Conservation (phyloP, 2,888 invertebrate species). For the Carpatolechia fugitivella region DNA sequence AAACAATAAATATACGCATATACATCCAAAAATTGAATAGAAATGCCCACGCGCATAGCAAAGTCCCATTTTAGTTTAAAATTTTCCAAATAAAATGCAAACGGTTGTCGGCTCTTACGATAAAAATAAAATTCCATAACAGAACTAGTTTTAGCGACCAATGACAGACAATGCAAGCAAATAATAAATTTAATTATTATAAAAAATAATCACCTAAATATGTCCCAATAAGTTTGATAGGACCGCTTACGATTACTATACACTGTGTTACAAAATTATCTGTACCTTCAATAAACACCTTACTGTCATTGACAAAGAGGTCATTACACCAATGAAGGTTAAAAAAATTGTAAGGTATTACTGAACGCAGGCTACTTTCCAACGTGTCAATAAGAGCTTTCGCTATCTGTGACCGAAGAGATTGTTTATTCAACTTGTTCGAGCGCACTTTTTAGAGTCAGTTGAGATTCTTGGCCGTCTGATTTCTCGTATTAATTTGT, state of each 20-base stretch:
- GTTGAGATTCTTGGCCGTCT: conserved; percentile 29
- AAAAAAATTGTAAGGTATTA: conserved; percentile 27
- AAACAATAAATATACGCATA: background rate
- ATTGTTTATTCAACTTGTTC: conserved; percentile 62
- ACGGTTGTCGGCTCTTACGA: background rate
- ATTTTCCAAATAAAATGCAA: conserved; percentile 12
- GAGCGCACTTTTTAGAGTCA: conserved; percentile 52
- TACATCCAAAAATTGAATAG: background rate
- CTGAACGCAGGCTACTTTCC: conserved; percentile 60
- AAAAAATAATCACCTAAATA: conserved; percentile 59
- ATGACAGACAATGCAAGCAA: conserved; percentile 11
- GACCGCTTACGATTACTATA: conserved; percentile 45
- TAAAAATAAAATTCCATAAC: conserved; percentile 12
- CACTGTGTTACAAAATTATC: background rate
- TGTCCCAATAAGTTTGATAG: conserved; percentile 58
- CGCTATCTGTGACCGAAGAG: conserved; percentile 72
- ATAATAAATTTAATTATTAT: conserved; percentile 30
- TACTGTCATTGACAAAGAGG: conserved; percentile 32
- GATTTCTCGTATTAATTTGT: conserved; percentile 39
- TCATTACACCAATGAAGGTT: conserved; percentile 29
- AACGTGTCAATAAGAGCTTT: conserved; percentile 77
- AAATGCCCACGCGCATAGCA: background rate
- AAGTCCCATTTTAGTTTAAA: conserved; percentile 1
- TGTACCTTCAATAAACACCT: conserved; percentile 25
- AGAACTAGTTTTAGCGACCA: conserved; percentile 9